phyloP scores from a whole-genome alignment of 2,888 invertebrate species.

The Choristoneura rosaceana region DNA sequence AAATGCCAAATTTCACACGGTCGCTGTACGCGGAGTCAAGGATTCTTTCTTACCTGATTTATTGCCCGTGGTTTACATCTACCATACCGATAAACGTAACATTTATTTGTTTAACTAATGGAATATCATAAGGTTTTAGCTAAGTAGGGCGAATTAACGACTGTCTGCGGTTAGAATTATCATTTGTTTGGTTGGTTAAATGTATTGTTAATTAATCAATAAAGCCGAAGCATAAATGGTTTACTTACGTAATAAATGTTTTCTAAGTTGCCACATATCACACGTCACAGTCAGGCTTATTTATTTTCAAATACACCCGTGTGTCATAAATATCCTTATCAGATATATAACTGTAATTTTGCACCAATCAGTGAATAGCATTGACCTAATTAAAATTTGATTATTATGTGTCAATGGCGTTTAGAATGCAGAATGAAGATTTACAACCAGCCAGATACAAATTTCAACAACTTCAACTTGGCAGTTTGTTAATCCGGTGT shows the following conservation, averaged over 20 bases:
- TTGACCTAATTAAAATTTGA: not conserved
- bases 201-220: too few relatives aligned
- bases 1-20: slow-evolving; percentile 29
- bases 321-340: too few relatives aligned
- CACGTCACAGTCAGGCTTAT: too few relatives aligned
- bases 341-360: too few relatives aligned
- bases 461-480: not conserved
- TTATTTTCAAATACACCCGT: too few relatives aligned
- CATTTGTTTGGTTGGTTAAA: not conserved
- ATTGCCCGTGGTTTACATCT: not conserved
- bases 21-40: slow-evolving; percentile 7
- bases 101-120: not conserved
- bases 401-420: not conserved
- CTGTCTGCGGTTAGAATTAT: not conserved
- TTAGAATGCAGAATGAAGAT: not conserved
- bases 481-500: slow-evolving; percentile 13
- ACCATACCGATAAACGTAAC: not conserved
- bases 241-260: too few relatives aligned
- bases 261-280: too few relatives aligned
- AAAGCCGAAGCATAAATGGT: too few relatives aligned
- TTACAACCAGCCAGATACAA: not conserved
- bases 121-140: not conserved
- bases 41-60: slow-evolving; percentile 19
- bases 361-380: too few relatives aligned
- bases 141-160: not conserved